Base-by-base conservation (phyloP, 2,888 invertebrate genomes). In the Galerucella nymphaeae region DNA sequence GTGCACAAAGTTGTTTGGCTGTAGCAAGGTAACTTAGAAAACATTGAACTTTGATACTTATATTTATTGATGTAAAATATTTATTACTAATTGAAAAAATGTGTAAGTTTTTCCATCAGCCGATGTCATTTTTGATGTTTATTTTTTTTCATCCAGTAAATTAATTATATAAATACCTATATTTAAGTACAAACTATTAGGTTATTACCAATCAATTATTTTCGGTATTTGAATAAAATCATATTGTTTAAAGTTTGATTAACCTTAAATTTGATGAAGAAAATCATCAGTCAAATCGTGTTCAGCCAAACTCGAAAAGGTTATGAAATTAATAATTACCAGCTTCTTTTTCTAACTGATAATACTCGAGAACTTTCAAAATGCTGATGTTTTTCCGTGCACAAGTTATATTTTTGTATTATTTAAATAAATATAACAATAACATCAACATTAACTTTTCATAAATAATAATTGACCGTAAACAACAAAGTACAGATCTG, bases 41-140 rank as follows among this genome's bases (percentile, higher is more conserved):
- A 66, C 55, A 66, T 66, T 66, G 66, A 55, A 66, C 66, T 66
- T 66, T 66, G 66, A 16, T 66, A 57, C 66, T 14, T 2, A 66
- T 57, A 55, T 66, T 55, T 55, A 66, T 55, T 18, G 38, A 55
- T 55, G 41, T 66, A 66, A 57, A 55, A 65, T 65, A 41, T 55
- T 65, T 23, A 42, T 11, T 65, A 42, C 41, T 66, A 55, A 66
- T 55, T 38, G 66, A 55, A 66, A 66, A 66, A 38, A 55, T 66
- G 41, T 64, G 53, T 30, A 10, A 30, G 53, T 23, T 48, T 64
- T 48, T 61, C 38, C 61, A 61, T 61, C 16, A 38, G 18, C 9
- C 18, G 45, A 62, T 48, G 45, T 10, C 23, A 48, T 42, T 62
- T 62, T 38, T 10, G 41, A 61, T 42, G 38, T 61, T 38, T 41